Base-by-base conservation (phyloP, 2,797 vertebrate genomes). In the Clarias pachynema region DNA sequence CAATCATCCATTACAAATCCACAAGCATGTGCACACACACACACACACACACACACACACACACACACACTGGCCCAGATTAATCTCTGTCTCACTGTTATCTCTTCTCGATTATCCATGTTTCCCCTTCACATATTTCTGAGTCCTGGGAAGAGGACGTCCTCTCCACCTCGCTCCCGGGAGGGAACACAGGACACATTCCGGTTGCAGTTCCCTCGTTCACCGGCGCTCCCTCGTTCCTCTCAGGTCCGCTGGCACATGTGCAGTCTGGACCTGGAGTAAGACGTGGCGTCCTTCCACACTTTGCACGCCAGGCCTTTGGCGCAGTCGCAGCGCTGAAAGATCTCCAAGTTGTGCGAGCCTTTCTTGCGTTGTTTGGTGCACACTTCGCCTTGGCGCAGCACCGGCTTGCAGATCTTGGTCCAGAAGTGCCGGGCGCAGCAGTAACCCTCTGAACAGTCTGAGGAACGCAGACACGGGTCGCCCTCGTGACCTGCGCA, bases 361-460 rank as follows among this genome's bases (percentile, higher is more conserved):
- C 97, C 98, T 92, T 99, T 99, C 95, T 97, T 98, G 90, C 97
- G 96, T 88, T 98, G 97, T 87, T 98, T 98, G 88, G 97, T 99
- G 93, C 98, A 99, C 79, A 99, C 97, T 87, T 99, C 98, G 0
- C 97, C 97, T 91, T 97, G 97, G 88, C 95, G 96, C 89, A 99
- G 95, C 87, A 99, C 98, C 10, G 98, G 98, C 88, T 99, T 99
- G 94, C 98, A 99, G 94, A 99, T 99, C 95, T 99, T 99, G 93
- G 97, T 98, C 98, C 98, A 99, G 96, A 99, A 99, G 91, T 99
- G 98, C 56, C 98, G 98, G 88, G 98, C 98, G 56, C 98, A 99
- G 94, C 98, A 99, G 92, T 96, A 96, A 73, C 97, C 97, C 86
- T 98, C 97, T 0, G 94, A 95, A 89, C 98, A 99, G 89, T 99